Evolutionary conservation across 2,797 vertebrate genomes (phyloP), one percentile per base, ranked within the genome.

Genomic region (Coracias cyanogaster): DNA sequence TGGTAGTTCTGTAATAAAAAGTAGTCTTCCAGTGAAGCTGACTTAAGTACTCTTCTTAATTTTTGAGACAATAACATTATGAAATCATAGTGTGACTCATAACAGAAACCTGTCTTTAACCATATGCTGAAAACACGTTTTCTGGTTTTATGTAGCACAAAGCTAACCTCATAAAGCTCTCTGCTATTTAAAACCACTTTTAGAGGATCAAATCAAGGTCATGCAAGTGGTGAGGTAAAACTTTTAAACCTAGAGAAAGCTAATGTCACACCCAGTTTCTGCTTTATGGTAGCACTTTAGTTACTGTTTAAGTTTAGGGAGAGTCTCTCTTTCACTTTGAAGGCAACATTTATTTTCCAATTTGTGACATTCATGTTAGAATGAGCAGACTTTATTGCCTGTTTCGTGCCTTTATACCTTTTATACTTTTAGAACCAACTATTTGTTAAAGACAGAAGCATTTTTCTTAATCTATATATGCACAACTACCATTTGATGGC

Each of bases 321-420:
- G 39, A 78, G 12, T 35, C 6, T 35, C n/a, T 45, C 24, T 64
- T 89, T 78, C 43, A 52, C 31, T 84, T 49, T 64, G 10, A 84
- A 81, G 83, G 39, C 6, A 94, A 25, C 35, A 8, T 43, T 92
- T 92, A n/a, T 83, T 92, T 91, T 91, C 43, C 61, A 93, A 16
- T 86, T 66, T 71, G 35, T 71, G 71, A 37, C 33, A 46, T 58
- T 60, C 2, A 0, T 6, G 31, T 58, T 82, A 72, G 62, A 94
- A 84, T 37, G 26, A 69, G 61, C 14, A 49, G 26, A 57, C 69
- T 82, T 82, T 77, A 82, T 72, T 25, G 49, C 33, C 4, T 1
- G 5, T 79, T 91, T 87, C 46, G 46, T 55, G 37, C 26, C 31
- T 86, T 79, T 76, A 57, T 65, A 35, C 15, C 12, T 13, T 57